These are phyloP conservation scores for Melanchra persicariae DNA, from an alignment of 2,888 invertebrate species.

Conservation along the genomic window DNA sequence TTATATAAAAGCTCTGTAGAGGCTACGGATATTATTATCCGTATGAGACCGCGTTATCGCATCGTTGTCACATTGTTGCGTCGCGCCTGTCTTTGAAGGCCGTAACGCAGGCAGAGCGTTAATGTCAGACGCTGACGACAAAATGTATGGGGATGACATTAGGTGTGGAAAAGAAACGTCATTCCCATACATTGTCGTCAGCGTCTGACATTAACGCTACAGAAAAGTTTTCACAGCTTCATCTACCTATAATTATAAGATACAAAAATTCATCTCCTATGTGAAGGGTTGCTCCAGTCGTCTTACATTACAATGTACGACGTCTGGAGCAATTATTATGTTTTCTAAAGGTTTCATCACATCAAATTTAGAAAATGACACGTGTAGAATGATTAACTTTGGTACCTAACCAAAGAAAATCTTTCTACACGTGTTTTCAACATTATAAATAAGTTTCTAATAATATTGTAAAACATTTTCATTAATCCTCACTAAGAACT, in stretches of 20 bases:
- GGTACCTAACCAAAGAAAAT: no score
- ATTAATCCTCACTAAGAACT: conserved; percentile 9
- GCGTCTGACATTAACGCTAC: no score
- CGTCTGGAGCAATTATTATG: not conserved
- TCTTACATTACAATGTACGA: no score
- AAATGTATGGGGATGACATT: no score
- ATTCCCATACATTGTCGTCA: no score
- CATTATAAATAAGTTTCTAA: not conserved
- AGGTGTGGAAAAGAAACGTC: no score
- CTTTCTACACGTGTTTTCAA: not conserved
- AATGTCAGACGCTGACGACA: no score
- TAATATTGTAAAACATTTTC: conserved; percentile 6
- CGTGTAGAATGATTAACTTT: not conserved
- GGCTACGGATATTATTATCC: not conserved
- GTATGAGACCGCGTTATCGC: not conserved
- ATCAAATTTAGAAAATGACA: not conserved
- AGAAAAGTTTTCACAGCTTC: no score
- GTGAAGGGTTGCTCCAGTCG: no score
- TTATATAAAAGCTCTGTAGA: not conserved
- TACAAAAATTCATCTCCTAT: no score
- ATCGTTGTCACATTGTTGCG: not conserved
- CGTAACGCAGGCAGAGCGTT: not conserved
- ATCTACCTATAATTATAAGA: no score
- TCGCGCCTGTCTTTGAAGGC: no score
- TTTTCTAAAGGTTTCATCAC: conserved; percentile 3